Base-by-base conservation (phyloP, 1,140 invertebrate genomes). In the Nebria ingens region DNA sequence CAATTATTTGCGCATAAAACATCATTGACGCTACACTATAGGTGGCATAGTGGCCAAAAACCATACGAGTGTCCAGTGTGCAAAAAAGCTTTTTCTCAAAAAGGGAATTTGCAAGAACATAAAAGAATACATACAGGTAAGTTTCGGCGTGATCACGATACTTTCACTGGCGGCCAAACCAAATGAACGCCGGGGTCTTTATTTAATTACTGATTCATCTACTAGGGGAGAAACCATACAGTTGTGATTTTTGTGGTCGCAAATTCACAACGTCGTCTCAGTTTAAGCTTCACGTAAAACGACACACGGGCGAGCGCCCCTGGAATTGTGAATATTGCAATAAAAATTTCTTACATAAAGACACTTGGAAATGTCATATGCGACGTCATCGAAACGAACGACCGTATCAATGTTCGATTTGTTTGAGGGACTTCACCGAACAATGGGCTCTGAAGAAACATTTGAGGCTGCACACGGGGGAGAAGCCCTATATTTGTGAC, bases 401-500 rank as follows among this genome's bases (percentile, higher is more conserved):
- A 42, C 83, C 82, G 1, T 82, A 79, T 65, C 71, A 76, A 38
- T 87, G 85, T 64, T 64, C 65, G 9, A 61, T 74, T 51, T 84
- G 83, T 67, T 69, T 73, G 52, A 76, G 79, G 54, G 72, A 72
- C 9, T 87, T 87, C 65, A 77, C 78, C 0, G 81, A 85, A 61
- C 77, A 82, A 51, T 82, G 79, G 77, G 78, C 83, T 56, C 70
- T 86, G 17, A 80, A 79, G 56, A 83, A 84, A 65, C 86, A 88
- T 65, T 65, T 77, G 61, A 74, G 83, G 19, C 59, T 78, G 1
- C 85, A 87, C 64, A 82, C 81, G 19, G 84, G 81, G 29, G 87
- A 90, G 66, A 89, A 89, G 62, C 87, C 87, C 2, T 87, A 87
- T 64, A 77, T 77, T 45, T 90, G 88, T 67, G 75, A 79, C 13